A percentile compares a stretch with the other conserved stretches of the same genome.
Conservation (phyloP, 2,113 vertebrate species). For the Coryphaenoides rupestris region DNA sequence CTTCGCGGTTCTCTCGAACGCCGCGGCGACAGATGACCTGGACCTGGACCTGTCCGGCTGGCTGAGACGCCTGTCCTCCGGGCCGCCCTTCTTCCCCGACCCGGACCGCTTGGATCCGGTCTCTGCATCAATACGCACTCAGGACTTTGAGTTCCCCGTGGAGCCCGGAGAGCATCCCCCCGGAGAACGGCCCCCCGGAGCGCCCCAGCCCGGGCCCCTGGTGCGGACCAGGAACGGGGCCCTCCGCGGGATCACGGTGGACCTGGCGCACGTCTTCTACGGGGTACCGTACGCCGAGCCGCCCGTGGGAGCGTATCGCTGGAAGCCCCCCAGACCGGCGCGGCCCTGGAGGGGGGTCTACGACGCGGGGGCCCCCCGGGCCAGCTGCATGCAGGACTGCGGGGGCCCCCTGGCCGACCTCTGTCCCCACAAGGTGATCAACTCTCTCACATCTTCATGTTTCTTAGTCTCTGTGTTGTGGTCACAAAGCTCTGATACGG, state of each 20-base stretch:
- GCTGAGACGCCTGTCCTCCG: background rate
- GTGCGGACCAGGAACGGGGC: constrained; percentile 60
- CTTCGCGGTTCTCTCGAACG: too few species aligned
- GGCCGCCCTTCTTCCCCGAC: background rate
- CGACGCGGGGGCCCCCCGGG: constrained; percentile 66
- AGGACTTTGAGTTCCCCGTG: background rate
- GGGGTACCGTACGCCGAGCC: constrained; percentile 72
- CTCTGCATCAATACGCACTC: background rate
- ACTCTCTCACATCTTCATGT: too few species aligned
- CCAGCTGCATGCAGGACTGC: constrained; percentile 70
- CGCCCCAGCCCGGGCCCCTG: constrained; percentile 41
- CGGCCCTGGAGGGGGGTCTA: constrained; percentile 60
- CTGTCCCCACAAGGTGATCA: constrained; percentile 65
- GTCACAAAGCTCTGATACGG: too few species aligned
- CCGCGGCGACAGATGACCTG: too few species aligned
- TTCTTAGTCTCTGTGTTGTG: too few species aligned
- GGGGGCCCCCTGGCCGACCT: constrained; percentile 39
- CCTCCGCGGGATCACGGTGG: constrained; percentile 47
- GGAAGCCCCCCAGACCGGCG: constrained; percentile 65
- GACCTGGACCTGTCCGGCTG: background rate
- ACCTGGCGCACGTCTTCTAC: constrained; percentile 68
- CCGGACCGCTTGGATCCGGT: background rate
- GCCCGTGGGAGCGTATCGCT: constrained; percentile 66
- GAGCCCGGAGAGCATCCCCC: background rate
- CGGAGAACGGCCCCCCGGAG: too few species aligned